Evolutionary conservation across 2,113 vertebrate species (phyloP), one percentile per base, ranked within the genome.

Genomic region (Aspiorhynchus laticeps): DNA sequence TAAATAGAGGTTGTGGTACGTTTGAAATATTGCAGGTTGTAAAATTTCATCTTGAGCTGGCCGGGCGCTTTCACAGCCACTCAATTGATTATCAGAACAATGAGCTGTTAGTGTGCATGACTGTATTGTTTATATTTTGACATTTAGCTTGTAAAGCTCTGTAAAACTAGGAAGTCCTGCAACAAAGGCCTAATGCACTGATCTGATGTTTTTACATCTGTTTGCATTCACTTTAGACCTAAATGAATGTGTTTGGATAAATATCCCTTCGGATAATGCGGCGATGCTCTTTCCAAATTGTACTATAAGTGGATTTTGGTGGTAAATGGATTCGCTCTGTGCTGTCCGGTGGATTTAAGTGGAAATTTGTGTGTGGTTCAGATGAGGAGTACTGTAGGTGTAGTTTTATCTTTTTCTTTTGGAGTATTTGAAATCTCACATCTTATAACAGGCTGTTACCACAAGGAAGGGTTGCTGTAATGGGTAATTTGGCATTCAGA

Each of bases 11-110:
- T 59, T 28, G 19, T 56, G 24, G 21, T 67, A 82, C 14, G 28
- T 48, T 73, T 84, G 59, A 86, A 86, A 85, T 85, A 69, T 85
- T 61, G 56, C 67, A 11, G 38, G 81, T 28, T 75, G 77, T 69
- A 74, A 76, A 48, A 38, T 73, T 31, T 46, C 59, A 41, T 59
- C 24, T 51, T 17, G 6, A 36, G 65, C 48, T 69, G 56, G 59
- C 36, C 1, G 38, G 59, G 21, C 77, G 24, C 56, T 83, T 85
- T 85, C 85, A 78, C 59, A 19, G 69, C 43, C 14, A 53, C 76
- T 46, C 38, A 7, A 51, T 80, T 82, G 80, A 82, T 82, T 82
- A 65, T 46, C 59, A 82, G 67, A 46, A 46, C 38, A 80, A 80
- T 80, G 77, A 31, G 36, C 59, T 82, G 56, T 38, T 82, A 21